These are phyloP conservation scores for Gyps fulvus DNA, from an alignment of 2,113 vertebrate species.

Conservation along the genomic window DNA sequence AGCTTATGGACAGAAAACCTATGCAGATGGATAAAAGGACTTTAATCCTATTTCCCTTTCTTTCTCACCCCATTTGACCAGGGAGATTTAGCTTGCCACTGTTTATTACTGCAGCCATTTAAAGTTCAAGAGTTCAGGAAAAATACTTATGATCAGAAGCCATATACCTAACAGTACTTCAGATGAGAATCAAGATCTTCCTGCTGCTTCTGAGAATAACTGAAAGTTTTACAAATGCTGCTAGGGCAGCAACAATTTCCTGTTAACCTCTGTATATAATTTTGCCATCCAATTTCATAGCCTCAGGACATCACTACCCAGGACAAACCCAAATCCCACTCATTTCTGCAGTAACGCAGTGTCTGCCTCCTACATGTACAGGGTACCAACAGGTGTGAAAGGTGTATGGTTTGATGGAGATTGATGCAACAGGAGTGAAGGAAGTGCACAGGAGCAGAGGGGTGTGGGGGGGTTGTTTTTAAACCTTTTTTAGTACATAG, in stretches of 20 bases:
- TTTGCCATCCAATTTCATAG: neutral
- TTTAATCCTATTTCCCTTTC: constrained; percentile 11
- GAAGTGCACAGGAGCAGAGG: neutral
- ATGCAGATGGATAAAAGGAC: neutral
- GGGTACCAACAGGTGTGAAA: neutral
- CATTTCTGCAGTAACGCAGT: neutral
- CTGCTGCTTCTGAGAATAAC: neutral
- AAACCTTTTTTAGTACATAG: neutral
- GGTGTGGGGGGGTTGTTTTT: neutral
- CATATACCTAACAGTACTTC: neutral
- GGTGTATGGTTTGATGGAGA: neutral
- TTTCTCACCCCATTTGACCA: neutral
- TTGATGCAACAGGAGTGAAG: neutral
- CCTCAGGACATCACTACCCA: neutral
- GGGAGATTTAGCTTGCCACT: neutral
- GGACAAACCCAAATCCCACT: neutral
- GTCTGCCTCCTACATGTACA: neutral
- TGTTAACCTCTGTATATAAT: neutral
- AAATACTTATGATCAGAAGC: neutral
- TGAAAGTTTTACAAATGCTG: neutral
- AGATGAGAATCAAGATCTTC: neutral
- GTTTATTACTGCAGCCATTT: neutral
- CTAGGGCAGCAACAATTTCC: neutral
- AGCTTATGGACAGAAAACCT: neutral
- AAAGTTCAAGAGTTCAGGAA: neutral